These are phyloP conservation scores for Tauraco erythrolophus DNA, from an alignment of 2,113 vertebrate species.

Conservation along the genomic window DNA sequence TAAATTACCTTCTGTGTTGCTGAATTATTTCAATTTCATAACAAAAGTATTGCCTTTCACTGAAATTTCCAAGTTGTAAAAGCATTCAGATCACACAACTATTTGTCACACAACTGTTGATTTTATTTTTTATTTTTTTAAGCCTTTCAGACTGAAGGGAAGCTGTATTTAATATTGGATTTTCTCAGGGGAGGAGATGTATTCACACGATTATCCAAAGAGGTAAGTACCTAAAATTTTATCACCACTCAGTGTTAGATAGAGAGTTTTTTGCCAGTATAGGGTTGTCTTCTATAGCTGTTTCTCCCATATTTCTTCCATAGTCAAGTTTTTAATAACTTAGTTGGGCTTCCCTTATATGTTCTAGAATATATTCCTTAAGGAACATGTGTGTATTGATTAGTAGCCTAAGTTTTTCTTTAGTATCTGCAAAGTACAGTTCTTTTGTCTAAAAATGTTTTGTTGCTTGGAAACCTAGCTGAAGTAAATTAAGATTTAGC, in stretches of 20 bases:
- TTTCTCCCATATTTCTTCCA: background rate
- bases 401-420: constrained; percentile 43
- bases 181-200: constrained; percentile 99
- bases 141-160: constrained; percentile 99
- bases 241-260: background rate
- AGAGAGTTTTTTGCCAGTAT: background rate
- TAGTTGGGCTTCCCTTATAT: background rate
- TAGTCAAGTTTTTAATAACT: background rate
- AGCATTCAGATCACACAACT: background rate
- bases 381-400: background rate
- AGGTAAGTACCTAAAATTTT: constrained; percentile 84
- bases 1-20: background rate
- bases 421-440: background rate
- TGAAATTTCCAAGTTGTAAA: background rate
- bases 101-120: background rate
- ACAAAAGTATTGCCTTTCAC: background rate
- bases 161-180: constrained; percentile 98
- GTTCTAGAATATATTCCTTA: background rate
- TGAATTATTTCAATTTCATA: background rate
- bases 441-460: constrained; percentile 52
- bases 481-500: constrained; percentile 28
- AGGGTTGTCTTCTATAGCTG: background rate
- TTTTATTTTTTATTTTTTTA: background rate
- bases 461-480: constrained; percentile 56
- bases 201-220: constrained; percentile 99